Percentiles rank a stretch among this genome's conserved stretches.
phyloP scores from a whole-genome alignment of 23 tunicate genomes.

The Ascidia mentula region DNA sequence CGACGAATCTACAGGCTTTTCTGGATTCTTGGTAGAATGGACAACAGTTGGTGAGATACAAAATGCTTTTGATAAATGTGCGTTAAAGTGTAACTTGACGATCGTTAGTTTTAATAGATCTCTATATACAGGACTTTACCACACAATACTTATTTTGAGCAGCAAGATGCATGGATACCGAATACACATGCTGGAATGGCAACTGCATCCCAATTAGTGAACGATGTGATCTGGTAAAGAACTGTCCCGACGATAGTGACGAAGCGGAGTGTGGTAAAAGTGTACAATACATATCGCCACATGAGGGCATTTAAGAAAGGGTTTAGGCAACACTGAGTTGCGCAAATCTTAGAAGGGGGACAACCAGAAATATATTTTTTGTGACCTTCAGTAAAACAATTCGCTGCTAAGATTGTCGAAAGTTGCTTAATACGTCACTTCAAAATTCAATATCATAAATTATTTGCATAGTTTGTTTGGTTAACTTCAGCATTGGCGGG shows the following conservation, averaged over 20 bases:
- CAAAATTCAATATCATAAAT: too few relatives aligned
- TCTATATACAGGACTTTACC: not conserved
- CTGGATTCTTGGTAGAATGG: not conserved
- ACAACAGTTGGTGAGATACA: not conserved
- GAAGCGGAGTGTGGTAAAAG: constrained; percentile 17
- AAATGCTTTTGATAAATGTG: too few relatives aligned
- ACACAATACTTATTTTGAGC: not conserved
- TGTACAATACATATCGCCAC: too few relatives aligned
- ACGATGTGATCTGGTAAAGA: not conserved
- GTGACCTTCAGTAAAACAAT: too few relatives aligned
- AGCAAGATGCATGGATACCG: not conserved
- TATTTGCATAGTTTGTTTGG: too few relatives aligned
- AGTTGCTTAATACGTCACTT: too few relatives aligned
- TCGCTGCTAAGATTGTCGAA: too few relatives aligned
- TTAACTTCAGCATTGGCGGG: too few relatives aligned
- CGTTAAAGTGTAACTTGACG: not conserved
- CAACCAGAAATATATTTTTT: too few relatives aligned
- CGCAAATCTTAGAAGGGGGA: too few relatives aligned
- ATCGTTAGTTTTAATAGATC: not conserved
- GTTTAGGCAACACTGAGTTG: too few relatives aligned
- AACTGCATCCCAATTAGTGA: not conserved
- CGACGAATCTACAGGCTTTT: not conserved
- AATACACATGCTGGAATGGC: constrained; percentile 7
- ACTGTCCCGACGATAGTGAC: constrained; percentile 15
- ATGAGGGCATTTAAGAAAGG: too few relatives aligned